Evolutionary conservation across 2,113 vertebrate species (phyloP).

Genomic region (Phasianus colchicus): DNA sequence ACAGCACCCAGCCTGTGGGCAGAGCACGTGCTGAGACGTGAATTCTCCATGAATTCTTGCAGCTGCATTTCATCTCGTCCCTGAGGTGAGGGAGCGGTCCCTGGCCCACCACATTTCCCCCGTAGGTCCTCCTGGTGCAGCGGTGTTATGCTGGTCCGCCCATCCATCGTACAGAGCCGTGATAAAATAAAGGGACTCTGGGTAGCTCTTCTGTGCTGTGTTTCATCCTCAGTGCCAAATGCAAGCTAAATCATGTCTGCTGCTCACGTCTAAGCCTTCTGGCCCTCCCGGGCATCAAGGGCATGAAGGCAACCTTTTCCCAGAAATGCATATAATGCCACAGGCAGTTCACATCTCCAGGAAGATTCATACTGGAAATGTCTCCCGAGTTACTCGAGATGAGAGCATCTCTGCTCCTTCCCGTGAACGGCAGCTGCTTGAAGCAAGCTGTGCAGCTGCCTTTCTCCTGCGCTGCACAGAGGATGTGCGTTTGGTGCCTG

Average conservation of each 20-base stretch:
- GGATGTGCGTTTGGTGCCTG: neutral
- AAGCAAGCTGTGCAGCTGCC: fast-evolving
- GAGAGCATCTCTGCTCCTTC: neutral
- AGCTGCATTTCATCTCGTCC: neutral
- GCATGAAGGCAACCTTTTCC: neutral
- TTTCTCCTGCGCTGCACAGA: neutral
- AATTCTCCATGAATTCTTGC: neutral
- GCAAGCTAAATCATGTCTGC: neutral
- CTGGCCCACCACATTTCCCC: neutral
- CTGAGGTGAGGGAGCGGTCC: neutral
- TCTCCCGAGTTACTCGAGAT: neutral
- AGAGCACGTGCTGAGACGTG: neutral
- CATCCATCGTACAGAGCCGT: fast-evolving
- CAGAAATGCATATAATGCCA: neutral
- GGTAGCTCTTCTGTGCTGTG: neutral
- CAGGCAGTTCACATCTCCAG: neutral
- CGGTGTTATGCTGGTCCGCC: fast-evolving
- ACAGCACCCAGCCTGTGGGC: neutral
- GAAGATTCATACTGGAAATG: fast-evolving
- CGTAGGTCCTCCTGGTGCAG: neutral
- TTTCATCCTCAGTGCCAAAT: neutral
- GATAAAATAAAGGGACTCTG: neutral
- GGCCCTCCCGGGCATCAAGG: neutral
- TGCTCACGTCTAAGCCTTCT: neutral
- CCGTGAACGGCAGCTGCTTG: fast-evolving